phyloP scores from a whole-genome alignment of 2,888 invertebrate species.

The Sinotaia quadrata region DNA sequence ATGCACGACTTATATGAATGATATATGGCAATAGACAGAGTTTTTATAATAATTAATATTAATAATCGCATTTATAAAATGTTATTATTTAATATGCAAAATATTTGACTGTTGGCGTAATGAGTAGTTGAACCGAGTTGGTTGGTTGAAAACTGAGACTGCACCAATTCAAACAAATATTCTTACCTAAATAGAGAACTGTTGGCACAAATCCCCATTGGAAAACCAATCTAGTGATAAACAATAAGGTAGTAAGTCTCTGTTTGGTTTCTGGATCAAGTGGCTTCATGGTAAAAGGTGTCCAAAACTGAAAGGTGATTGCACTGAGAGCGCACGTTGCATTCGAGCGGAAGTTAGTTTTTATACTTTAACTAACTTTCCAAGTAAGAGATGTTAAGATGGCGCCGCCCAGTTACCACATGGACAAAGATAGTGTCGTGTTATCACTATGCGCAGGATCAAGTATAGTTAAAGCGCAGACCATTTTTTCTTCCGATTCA shows the following conservation, averaged over 20 bases:
- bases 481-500: slow-evolving; percentile 7
- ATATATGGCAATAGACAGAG: too few relatives aligned
- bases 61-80: too few relatives aligned
- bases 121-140: too few relatives aligned
- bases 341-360: not conserved
- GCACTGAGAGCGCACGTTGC: not conserved
- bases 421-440: not conserved
- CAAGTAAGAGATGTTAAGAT: not conserved
- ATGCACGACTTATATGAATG: too few relatives aligned
- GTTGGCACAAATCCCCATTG: slow-evolving; percentile 41
- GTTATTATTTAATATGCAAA: too few relatives aligned
- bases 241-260: slow-evolving; percentile 30
- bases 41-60: too few relatives aligned
- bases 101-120: too few relatives aligned
- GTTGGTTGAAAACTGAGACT: too few relatives aligned
- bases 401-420: not conserved
- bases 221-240: slow-evolving; percentile 27
- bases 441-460: slow-evolving; percentile 9
- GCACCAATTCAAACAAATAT: too few relatives aligned
- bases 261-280: slow-evolving; percentile 29
- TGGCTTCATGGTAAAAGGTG: too few relatives aligned
- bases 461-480: not conserved
- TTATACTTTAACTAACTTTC: not conserved
- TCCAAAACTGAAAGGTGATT: too few relatives aligned
- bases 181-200: slow-evolving; percentile 34